Evolutionary conservation across 2,113 vertebrate genomes (phyloP).

Genomic region (Ictalurus furcatus): DNA sequence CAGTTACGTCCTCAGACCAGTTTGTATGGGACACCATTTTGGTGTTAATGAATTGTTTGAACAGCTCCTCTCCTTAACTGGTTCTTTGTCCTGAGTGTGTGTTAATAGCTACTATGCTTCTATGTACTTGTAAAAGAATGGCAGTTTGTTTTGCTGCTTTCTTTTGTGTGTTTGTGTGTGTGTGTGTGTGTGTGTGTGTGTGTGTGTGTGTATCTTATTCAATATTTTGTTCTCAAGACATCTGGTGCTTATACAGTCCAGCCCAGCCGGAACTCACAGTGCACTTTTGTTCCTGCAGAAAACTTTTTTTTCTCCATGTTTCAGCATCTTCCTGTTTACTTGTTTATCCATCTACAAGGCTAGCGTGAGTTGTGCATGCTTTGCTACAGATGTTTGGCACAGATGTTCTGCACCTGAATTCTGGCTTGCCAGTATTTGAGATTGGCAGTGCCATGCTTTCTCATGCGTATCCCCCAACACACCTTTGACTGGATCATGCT

Average conservation of each 20-base stretch:
- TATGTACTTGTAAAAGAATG: not conserved
- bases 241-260: not conserved
- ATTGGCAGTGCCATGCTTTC: constrained; percentile 17
- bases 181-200: not conserved
- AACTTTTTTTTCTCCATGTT: not conserved
- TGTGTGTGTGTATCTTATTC: not conserved
- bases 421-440: not conserved
- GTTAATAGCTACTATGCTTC: not conserved
- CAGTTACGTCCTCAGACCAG: constrained; percentile 12
- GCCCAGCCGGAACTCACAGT: not conserved
- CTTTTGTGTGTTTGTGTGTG: not conserved
- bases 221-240: not conserved
- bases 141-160: not conserved
- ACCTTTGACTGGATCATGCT: not conserved
- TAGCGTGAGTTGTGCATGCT: constrained; percentile 19
- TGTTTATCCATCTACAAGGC: not conserved
- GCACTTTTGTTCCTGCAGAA: not conserved
- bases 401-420: constrained; percentile 67
- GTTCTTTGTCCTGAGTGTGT: constrained; percentile 35
- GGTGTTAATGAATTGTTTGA: constrained; percentile 68
- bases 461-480: not conserved
- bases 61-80: constrained; percentile 46
- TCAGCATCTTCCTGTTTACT: constrained; percentile 25
- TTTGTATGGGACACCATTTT: constrained; percentile 32
- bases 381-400: constrained; percentile 53